Base-by-base conservation (phyloP, 2,888 invertebrate species). In the Globia sparganii region DNA sequence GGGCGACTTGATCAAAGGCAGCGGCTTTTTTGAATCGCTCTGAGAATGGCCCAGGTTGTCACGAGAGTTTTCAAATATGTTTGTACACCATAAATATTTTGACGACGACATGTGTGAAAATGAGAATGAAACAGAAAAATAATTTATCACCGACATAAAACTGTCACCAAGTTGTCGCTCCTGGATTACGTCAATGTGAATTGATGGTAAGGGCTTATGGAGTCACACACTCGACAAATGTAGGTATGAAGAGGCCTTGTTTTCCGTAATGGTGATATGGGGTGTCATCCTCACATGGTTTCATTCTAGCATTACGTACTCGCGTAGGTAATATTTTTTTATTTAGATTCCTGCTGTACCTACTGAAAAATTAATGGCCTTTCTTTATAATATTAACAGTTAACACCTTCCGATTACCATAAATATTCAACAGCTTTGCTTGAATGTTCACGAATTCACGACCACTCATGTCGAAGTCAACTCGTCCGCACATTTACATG, bases 1-100 rank as follows among this genome's bases (percentile, higher is more conserved):
- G 91, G 90, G 86, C 93, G 93, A 91, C 90, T 90, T 94, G 92
- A 93, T 96, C 94, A 95, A 95, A 95, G 94, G 87, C 85, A 87
- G 86, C 92, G 93, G 90, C 88, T 86, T 78, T 94, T 96, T 95
- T 96, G 95, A 96, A 93, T 93, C 93, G 87, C 82, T 77, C 81
- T 84, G 82, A 84, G 88, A 90, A 91, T 89, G 92, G 90, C 88
- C 91, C 90, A 92, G 92, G 91, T 91, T 94, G 93, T 92, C 94
- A 91, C 91, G 89, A 89, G 91, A 90, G 91, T 90, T 91, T 90
- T 91, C 90, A 15, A 92, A 92, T 92, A 90, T 90, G 87, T 89
- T 83, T 82, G 83, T 86, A 77, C 76, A 83, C 83, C 80, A 83
- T 86, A 88, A 88, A 87, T 82, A 89, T 89, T 86, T 86, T 86